Evolutionary conservation across 2,888 invertebrate genomes (phyloP).

Genomic region (Cosmia trapezina): DNA sequence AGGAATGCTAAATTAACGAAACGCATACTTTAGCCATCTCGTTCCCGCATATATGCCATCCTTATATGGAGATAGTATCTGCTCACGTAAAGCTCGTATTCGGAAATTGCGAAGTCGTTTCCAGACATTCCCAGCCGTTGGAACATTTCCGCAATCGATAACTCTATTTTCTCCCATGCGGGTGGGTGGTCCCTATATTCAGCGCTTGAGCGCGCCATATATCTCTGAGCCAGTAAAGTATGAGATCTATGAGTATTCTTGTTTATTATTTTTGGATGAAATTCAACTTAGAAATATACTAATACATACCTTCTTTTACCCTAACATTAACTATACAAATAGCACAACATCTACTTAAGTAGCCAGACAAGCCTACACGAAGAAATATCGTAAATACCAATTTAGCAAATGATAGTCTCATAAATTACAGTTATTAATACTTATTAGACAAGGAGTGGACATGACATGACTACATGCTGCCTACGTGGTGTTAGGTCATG

Average conservation of each 20-base stretch:
- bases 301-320: neutral
- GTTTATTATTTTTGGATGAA: neutral
- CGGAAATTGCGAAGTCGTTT: constrained; percentile 39
- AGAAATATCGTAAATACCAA: constrained; percentile 55
- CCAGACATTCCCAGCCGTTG: constrained; percentile 21
- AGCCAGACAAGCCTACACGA: constrained; percentile 42
- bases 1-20: constrained; percentile 54
- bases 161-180: constrained; percentile 37
- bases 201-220: neutral
- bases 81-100: constrained; percentile 17
- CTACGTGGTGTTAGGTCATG: constrained; percentile 65
- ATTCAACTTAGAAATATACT: neutral
- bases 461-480: constrained; percentile 55
- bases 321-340: constrained; percentile 32
- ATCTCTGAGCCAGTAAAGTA: constrained; percentile 4
- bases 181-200: constrained; percentile 25
- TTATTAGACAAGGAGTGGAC: constrained; percentile 53
- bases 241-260: neutral
- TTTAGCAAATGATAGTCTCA: constrained; percentile 47
- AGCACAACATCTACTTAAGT: constrained; percentile 24
- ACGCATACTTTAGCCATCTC: constrained; percentile 31
- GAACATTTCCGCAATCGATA: constrained; percentile 59
- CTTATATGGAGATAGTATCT: constrained; percentile 27
- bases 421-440: constrained; percentile 57
- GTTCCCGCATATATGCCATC: constrained; percentile 17